Base-by-base conservation (phyloP, 2,888 invertebrate genomes). In the Dorcus parallelipipedus region DNA sequence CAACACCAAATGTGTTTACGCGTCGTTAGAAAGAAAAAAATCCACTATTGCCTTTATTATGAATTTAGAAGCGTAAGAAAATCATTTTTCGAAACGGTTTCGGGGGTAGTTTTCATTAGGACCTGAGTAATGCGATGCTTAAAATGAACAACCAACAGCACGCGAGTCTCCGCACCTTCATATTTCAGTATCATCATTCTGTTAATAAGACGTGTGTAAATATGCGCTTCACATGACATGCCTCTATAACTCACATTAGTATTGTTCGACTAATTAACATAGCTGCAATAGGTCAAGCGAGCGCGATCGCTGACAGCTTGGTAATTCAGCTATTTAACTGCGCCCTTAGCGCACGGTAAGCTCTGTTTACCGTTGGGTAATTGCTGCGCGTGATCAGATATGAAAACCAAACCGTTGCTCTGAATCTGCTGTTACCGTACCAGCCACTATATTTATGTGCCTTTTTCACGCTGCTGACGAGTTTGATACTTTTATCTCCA, bases 401-500 rank as follows among this genome's bases (percentile, higher is more conserved):
- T 49, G 26, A 55, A 48, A 38, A 10, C 23, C 51, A 14, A 33
- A 40, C 51, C 23, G 51, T 39, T 51, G 40, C 41, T 10, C 38
- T 14, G 38, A 40, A 40, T 39, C 40, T 51, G 20, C 40, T 17
- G 10, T 41, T 40, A 38, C 51, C 51, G 10, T 40, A 40, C 39
- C 41, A 6, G 38, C 38, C 38, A 47, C 59, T 63, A 65, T 69
- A 72, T 70, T 67, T 69, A 69, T 69, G 65, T 66, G 63, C 62
- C 67, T 71, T 71, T 73, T 72, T 69, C 66, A 64, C 65, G 58
- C 62, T 66, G 69, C 64, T 70, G 74, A 74, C 73, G 72, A 72
- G 69, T 69, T 69, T 69, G 71, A 73, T 74, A 73, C 72, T 73
- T 74, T 74, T 72, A 72, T 71, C 68, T 68, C 67, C 71, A 73